phyloP scores from a whole-genome alignment of 2,113 vertebrate genomes.

The Azemiops feae region DNA sequence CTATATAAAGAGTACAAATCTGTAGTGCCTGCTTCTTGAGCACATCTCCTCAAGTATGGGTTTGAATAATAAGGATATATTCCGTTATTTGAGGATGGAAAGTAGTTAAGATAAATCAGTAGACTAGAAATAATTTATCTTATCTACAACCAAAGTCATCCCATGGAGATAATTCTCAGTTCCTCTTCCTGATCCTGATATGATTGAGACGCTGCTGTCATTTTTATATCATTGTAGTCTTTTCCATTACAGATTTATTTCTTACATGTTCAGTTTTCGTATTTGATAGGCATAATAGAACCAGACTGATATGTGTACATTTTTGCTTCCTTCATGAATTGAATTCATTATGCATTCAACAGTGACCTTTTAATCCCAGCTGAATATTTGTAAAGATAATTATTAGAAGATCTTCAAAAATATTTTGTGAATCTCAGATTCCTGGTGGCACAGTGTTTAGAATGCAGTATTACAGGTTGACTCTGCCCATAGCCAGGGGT shows the following conservation, averaged over 20 bases:
- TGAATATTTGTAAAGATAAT: neutral
- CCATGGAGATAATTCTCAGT: neutral
- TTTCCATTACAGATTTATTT: neutral
- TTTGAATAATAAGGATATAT: neutral
- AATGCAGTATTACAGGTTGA: neutral
- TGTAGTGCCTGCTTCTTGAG: neutral
- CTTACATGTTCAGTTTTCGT: neutral
- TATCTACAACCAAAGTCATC: neutral
- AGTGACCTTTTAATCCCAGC: neutral
- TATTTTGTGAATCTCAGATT: slow-evolving; percentile 12
- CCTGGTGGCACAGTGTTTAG: neutral
- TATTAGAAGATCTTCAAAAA: slow-evolving; percentile 17
- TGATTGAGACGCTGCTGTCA: neutral
- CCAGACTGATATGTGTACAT: neutral
- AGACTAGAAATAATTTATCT: neutral
- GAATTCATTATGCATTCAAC: neutral
- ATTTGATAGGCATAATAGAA: slow-evolving; percentile 13
- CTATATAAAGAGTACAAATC: neutral
- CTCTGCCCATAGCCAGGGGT: neutral
- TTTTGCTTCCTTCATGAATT: neutral
- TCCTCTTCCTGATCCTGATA: neutral
- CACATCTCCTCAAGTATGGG: neutral
- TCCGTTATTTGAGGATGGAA: neutral
- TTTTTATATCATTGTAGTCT: neutral
- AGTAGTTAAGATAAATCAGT: neutral